Evolutionary conservation across 2,888 invertebrate genomes (phyloP).

Genomic region (Lasioglossum zephyrum): DNA sequence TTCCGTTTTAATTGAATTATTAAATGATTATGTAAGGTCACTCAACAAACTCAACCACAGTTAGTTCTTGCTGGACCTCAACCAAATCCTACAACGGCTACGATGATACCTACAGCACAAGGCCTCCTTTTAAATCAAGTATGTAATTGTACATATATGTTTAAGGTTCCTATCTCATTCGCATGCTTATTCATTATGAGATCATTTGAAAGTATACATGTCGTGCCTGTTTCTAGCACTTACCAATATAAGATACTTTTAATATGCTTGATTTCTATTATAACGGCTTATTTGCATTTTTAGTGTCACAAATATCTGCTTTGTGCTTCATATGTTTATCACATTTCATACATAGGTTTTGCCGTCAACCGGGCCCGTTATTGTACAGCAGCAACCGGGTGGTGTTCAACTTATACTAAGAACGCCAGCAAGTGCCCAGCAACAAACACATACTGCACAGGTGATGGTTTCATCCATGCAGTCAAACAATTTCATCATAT

Average conservation of each 20-base stretch:
- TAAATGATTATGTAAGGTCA: constrained; percentile 73
- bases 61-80: constrained; percentile 84
- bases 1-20: constrained; percentile 23
- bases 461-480: constrained; percentile 82
- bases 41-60: constrained; percentile 84
- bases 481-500: constrained; percentile 68
- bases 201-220: constrained; percentile 51
- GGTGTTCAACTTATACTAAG: constrained; percentile 90
- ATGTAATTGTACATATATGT: constrained; percentile 25
- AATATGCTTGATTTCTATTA: constrained; percentile 60
- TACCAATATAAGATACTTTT: constrained; percentile 53
- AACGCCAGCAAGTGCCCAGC: constrained; percentile 86
- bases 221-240: constrained; percentile 43
- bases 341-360: constrained; percentile 83
- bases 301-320: constrained; percentile 66
- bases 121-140: constrained; percentile 84
- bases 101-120: constrained; percentile 83
- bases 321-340: constrained; percentile 75
- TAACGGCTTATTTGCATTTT: constrained; percentile 64
- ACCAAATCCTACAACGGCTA: constrained; percentile 81
- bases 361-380: constrained; percentile 85
- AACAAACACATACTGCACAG: constrained; percentile 84
- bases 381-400: constrained; percentile 88
- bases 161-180: constrained; percentile 35
- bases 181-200: constrained; percentile 57